Conservation (phyloP, 2,113 vertebrate species). For the Pygoscelis adeliae region DNA sequence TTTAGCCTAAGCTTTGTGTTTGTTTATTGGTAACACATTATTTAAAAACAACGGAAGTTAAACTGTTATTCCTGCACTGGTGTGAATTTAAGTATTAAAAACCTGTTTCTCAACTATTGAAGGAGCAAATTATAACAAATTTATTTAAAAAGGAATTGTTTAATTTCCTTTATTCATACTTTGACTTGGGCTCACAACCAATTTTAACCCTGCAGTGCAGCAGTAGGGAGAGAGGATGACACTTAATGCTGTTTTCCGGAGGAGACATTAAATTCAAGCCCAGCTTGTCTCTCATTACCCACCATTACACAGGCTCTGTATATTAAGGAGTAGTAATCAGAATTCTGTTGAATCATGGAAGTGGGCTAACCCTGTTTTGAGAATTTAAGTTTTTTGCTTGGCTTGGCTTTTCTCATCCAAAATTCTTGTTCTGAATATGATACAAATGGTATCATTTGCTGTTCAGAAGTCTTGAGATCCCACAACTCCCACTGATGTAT, state of each 20-base stretch:
- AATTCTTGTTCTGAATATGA: background rate
- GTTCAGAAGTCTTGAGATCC: background rate
- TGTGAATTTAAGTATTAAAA: background rate
- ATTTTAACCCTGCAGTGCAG: background rate
- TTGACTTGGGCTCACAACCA: background rate
- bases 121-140: background rate
- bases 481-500: background rate
- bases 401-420: background rate
- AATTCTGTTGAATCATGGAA: background rate
- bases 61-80: background rate
- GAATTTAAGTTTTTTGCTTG: background rate
- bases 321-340: background rate
- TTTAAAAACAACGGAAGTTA: background rate
- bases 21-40: background rate
- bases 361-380: background rate
- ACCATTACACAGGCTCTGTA: background rate
- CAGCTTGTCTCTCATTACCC: background rate
- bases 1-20: background rate
- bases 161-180: background rate
- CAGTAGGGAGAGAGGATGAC: background rate
- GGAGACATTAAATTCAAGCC: background rate
- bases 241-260: background rate
- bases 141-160: background rate
- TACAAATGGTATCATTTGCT: background rate
- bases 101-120: background rate